These are phyloP conservation scores for Melierax canorus DNA, from an alignment of 2,113 vertebrate species.

Conservation along the genomic window DNA sequence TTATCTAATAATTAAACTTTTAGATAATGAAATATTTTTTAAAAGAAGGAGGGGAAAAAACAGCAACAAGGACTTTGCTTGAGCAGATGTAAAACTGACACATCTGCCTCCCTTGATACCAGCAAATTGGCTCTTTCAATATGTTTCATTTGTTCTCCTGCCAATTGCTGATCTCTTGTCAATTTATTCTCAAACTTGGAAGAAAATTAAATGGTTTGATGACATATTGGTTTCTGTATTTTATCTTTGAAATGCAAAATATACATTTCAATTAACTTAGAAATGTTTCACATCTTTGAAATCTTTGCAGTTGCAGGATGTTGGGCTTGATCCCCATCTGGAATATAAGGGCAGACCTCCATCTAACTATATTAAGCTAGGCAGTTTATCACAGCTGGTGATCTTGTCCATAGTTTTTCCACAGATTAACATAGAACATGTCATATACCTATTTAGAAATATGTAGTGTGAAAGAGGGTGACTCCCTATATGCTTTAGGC, in stretches of 20 bases:
- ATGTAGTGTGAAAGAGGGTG: neutral
- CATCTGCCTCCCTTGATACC: slow-evolving; percentile 16
- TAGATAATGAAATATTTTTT: neutral
- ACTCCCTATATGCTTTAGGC: neutral
- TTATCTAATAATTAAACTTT: slow-evolving; percentile 38
- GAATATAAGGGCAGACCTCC: neutral
- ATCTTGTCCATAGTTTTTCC: neutral
- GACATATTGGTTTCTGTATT: slow-evolving; percentile 41
- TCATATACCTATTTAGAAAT: neutral
- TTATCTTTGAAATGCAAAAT: slow-evolving; percentile 59
- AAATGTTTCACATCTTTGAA: slow-evolving; percentile 18
- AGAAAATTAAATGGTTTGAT: slow-evolving; percentile 59
- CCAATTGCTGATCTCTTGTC: slow-evolving; percentile 54
- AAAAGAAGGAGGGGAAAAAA: neutral
- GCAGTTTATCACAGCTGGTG: slow-evolving; percentile 18
- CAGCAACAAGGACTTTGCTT: neutral
- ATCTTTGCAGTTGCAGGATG: neutral
- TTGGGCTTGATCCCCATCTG: neutral
- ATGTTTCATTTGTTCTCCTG: slow-evolving; percentile 59
- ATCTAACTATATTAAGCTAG: neutral
- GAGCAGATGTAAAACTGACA: slow-evolving; percentile 47
- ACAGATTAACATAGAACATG: neutral
- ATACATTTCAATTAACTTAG: slow-evolving; percentile 7
- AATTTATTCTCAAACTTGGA: slow-evolving; percentile 44
- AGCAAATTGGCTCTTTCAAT: slow-evolving; percentile 44